Evolutionary conservation across 92 coral and sea anemone species (phyloP), one percentile per base, ranked within the genome.

Genomic region (Meandrina meandrites): DNA sequence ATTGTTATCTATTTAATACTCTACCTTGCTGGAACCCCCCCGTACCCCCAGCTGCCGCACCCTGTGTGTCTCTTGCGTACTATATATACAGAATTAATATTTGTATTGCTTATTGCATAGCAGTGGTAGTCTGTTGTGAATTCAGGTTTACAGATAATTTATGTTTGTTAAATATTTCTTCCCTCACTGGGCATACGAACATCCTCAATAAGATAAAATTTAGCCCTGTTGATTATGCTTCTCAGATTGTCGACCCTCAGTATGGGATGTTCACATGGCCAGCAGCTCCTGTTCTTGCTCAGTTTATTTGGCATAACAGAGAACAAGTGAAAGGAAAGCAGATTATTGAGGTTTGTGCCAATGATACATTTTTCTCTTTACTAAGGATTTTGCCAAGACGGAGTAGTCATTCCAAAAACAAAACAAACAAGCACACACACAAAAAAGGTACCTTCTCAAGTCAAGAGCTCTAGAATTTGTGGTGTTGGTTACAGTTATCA

Each of bases 261-360:
- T 97, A 97, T 97, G 99, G 99, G 86, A 93, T 97, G 96, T 97
- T 97, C 80, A 95, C 98, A 0, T 97, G 99, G 99, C 99, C 99
- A 30, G 91, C 96, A 45, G 99, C 99, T 24, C 95, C 94, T 10
- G 92, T 97, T 17, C 91, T 97, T 4, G 99, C 99, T 34, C 99
- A 97, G 89, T 97, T 89, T 83, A 78, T 97, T 34, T 97, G 98
- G 98, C 70, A 86, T 45, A 86, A 92, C 82, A 92, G 98, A 87
- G 82, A 18, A 37, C 93, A 81, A 72, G 67, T 97, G 0, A 67
- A 88, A 79, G 96, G 89, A 79, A 95, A 95, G 76, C 79, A 89
- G 24, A 88, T 95, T 35, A 85, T 95, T 42, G 99, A 97, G 98
- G 99, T 96, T 85, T 8, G 32, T 34, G 12, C n/a, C 13, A 28